Evolutionary conservation across 2,113 vertebrate species (phyloP).

Genomic region (Bufo bufo): DNA sequence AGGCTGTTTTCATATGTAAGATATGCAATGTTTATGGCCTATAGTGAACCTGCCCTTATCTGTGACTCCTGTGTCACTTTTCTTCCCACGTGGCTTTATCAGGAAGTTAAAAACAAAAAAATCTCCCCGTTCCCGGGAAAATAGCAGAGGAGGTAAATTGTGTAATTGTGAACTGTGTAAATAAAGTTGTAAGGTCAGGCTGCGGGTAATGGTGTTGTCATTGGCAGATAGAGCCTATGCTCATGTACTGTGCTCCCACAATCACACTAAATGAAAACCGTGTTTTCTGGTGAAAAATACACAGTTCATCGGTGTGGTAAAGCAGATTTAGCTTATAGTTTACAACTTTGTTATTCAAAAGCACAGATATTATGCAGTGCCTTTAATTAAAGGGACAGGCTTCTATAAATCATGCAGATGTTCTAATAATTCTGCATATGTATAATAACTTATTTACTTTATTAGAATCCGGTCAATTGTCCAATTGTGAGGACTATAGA

Average conservation of each 20-base stretch:
- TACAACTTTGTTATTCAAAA: neutral
- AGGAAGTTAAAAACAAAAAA: neutral
- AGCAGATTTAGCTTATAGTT: neutral
- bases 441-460: too few relatives aligned
- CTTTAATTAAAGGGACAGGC: neutral
- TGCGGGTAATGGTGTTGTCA: neutral
- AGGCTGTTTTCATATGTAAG: too few relatives aligned
- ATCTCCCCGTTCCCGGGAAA: neutral
- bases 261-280: neutral
- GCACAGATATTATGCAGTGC: neutral
- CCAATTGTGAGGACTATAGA: too few relatives aligned
- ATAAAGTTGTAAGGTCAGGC: constrained; percentile 26
- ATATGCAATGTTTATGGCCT: too few relatives aligned
- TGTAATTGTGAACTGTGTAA: constrained; percentile 7
- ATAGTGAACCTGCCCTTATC: neutral
- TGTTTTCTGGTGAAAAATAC: neutral
- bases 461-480: too few relatives aligned
- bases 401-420: neutral
- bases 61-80: neutral
- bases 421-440: neutral
- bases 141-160: neutral
- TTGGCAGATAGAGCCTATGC: neutral
- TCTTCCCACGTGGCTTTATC: neutral
- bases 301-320: neutral
- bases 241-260: neutral